phyloP scores from a whole-genome alignment of 2,888 invertebrate species.

The Drosophila nr. fundita region DNA sequence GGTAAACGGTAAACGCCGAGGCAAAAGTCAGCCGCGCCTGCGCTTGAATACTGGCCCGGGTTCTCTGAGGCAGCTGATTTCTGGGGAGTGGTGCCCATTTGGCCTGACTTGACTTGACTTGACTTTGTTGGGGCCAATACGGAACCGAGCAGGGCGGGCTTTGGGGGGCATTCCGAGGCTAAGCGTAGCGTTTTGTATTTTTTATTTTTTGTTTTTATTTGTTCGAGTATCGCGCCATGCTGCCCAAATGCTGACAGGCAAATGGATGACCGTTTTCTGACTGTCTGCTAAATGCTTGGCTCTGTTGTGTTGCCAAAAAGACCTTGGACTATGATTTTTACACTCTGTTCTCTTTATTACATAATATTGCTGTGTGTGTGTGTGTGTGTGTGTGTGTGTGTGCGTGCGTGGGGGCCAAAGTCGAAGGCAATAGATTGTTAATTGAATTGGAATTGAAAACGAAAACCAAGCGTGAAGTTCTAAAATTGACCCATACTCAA shows the following conservation, averaged over 20 bases:
- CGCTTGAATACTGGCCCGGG: conserved; percentile 38
- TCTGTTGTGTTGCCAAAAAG: conserved; percentile 46
- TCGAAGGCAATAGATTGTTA: conserved; percentile 69
- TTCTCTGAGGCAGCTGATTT: conserved; percentile 34
- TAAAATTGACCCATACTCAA: conserved; percentile 8
- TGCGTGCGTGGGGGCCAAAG: conserved; percentile 51
- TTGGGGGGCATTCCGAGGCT: conserved; percentile 45
- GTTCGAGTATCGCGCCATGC: conserved; percentile 12
- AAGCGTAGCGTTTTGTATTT: conserved; percentile 63
- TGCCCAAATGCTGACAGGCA: conserved; percentile 69
- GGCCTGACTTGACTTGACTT: conserved; percentile 14
- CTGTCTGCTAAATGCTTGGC: conserved; percentile 53
- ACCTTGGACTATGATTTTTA: conserved; percentile 71
- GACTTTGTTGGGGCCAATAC: conserved; percentile 13
- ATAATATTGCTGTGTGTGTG: conserved; percentile 48
- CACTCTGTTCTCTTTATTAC: conserved; percentile 70
- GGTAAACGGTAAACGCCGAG: conserved; percentile 44
- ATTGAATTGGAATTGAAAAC: conserved; percentile 63
- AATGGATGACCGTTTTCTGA: conserved; percentile 62
- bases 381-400: conserved; percentile 25
- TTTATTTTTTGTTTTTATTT: conserved; percentile 27
- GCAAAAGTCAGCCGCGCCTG: conserved; percentile 72
- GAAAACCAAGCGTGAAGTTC: conserved; percentile 19
- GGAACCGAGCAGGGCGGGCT: conserved; percentile 36
- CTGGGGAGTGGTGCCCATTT: conserved; percentile 68